Conservation (phyloP, 2,113 vertebrate species). For the Salvelinus alpinus region DNA sequence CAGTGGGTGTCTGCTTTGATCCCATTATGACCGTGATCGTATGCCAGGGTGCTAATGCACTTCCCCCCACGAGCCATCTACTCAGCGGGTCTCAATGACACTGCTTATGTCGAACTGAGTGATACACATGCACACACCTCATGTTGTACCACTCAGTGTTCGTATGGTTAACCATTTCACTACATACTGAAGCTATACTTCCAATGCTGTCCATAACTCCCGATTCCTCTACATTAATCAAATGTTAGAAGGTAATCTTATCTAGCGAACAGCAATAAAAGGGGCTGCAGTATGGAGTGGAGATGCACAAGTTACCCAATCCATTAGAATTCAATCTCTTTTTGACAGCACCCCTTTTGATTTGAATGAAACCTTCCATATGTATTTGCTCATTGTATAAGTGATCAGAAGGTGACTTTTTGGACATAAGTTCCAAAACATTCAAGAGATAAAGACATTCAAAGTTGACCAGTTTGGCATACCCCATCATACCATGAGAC, state of each 20-base stretch:
- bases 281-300: neutral
- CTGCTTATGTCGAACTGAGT: slow-evolving; percentile 43
- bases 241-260: neutral
- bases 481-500: too few species aligned
- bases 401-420: too few species aligned
- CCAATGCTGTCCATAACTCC: neutral
- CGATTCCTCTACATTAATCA: neutral
- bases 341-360: too few species aligned
- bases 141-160: neutral
- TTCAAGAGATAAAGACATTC: too few species aligned
- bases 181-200: neutral
- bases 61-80: slow-evolving; percentile 18
- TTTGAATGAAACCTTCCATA: too few species aligned
- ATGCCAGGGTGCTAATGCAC: slow-evolving; percentile 28
- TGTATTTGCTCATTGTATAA: too few species aligned
- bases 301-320: neutral
- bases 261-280: neutral
- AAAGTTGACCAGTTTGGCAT: too few species aligned
- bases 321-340: too few species aligned
- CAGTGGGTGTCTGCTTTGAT: slow-evolving; percentile 29
- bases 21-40: slow-evolving; percentile 38
- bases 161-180: too few species aligned
- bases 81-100: slow-evolving; percentile 11
- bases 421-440: too few species aligned
- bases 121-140: neutral